Evolutionary conservation across 2,888 invertebrate genomes (phyloP).

Genomic region (Dimorphilus gyrociliatus): DNA sequence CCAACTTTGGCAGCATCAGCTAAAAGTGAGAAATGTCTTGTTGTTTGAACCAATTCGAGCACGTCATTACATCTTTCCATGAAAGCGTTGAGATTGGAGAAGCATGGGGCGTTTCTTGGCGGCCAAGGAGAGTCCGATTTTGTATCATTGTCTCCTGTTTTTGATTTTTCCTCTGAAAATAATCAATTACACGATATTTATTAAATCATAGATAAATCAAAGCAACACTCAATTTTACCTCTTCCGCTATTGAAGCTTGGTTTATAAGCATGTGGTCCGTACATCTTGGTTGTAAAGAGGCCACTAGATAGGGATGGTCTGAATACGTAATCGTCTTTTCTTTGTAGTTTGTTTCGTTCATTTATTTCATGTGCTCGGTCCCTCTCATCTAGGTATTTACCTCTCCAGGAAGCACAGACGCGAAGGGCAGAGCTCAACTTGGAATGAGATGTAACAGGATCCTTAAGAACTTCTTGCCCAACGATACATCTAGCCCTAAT

Average conservation of each 20-base stretch:
- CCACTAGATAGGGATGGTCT: conserved; percentile 17
- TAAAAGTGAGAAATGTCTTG: conserved; percentile 32
- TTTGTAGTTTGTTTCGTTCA: conserved; percentile 19
- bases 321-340: conserved; percentile 1
- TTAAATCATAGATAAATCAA: no score
- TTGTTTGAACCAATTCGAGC: conserved; percentile 35
- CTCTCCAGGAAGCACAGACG: conserved; percentile 37
- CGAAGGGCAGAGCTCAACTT: conserved; percentile 34
- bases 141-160: conserved; percentile 23
- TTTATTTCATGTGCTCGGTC: conserved; percentile 35
- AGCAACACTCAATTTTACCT: no score
- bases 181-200: no score
- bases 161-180: conserved; percentile 10
- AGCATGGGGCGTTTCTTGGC: conserved; percentile 32
- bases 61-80: conserved; percentile 39
- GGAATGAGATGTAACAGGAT: conserved; percentile 32
- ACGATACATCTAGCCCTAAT: conserved; percentile 33
- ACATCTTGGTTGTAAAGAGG: conserved; percentile 30
- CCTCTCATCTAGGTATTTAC: conserved; percentile 35
- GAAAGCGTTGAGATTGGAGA: conserved; percentile 33
- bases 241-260: conserved; percentile 30
- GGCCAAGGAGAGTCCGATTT: conserved; percentile 36
- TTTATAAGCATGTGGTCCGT: conserved; percentile 29
- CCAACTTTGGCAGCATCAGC: conserved; percentile 34
- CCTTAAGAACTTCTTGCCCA: conserved; percentile 30